Base-by-base conservation (phyloP, 2,797 vertebrate species). In the Gobio occitaniae region DNA sequence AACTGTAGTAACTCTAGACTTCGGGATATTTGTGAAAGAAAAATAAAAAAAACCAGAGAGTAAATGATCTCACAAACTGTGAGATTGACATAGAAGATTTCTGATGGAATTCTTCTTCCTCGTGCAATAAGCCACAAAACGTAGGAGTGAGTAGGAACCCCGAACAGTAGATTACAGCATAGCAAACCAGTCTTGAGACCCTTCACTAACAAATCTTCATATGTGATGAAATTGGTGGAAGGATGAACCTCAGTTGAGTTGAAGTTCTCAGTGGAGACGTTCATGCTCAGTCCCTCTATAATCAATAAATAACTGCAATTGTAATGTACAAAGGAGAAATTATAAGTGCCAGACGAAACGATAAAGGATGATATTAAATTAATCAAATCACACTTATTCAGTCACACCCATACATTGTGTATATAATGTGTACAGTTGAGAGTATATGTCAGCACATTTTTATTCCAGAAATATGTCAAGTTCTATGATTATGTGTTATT, bases 31-130 rank as follows among this genome's bases (percentile, higher is more conserved):
- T n/a, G 1, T 13, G 9, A 74, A 25, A 74, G 0, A 10, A 32
- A 10, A 50, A 25, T 0, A 68, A 32, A 52, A 5, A 29, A 25
- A 66, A 1, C 6, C 11, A 56, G 61, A 32, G 21, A 41, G 6
- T 44, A 54, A 56, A 56, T 47, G 0, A 84, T 21, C 7, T 69
- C 50, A 11, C 82, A 84, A 19, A 84, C 2, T 41, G 50, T 54
- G 19, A 78, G 48, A 48, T 84, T 84, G 5, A 78, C 1, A 4
- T 9, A 1, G 63, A 47, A 32, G n/a, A 78, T 6, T 48, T 84
- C 48, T 16, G 50, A 78, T 0, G 36, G 10, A 19, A 84, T 32
- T 77, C 48, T 48, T 76, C 74, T 77, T 77, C 50, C 50, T 56
- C 3, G 38, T 19, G 1, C 38, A 32, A 69, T 78, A 4, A 78